Percentiles rank a stretch among this genome's conserved stretches.
phyloP scores from a whole-genome alignment of 2,113 vertebrate genomes.

The Microtus pennsylvanicus region DNA sequence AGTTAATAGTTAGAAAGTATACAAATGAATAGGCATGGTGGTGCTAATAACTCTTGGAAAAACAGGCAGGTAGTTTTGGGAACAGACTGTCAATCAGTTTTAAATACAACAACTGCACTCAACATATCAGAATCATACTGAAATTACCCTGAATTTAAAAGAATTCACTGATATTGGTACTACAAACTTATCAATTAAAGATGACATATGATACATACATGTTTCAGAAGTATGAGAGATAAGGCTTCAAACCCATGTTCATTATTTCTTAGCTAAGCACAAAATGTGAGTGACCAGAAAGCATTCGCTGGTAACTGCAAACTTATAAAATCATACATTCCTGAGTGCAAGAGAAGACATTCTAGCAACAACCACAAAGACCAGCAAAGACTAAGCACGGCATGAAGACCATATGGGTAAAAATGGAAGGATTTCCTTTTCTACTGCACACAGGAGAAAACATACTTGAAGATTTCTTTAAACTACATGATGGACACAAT shows the following conservation, averaged over 20 bases:
- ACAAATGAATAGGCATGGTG: neutral
- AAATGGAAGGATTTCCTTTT: neutral
- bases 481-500: neutral
- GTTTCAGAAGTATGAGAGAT: neutral
- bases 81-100: neutral
- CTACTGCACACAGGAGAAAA: neutral
- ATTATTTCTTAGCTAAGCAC: neutral
- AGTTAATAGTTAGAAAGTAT: neutral
- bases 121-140: neutral
- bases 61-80: neutral
- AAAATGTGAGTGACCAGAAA: conserved; percentile 24
- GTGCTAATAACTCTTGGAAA: neutral
- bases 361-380: neutral
- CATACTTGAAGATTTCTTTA: conserved; percentile 9
- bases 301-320: conserved; percentile 1
- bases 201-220: neutral
- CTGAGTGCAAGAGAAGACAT: neutral
- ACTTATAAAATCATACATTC: neutral
- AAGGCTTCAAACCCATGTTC: neutral
- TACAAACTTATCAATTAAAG: conserved; percentile 39
- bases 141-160: conserved; percentile 20
- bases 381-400: neutral
- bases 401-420: neutral
- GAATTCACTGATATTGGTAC: neutral
- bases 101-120: conserved; percentile 15